Base-by-base conservation (phyloP, 1,140 invertebrate genomes). In the Lysiphlebus fabarum region DNA sequence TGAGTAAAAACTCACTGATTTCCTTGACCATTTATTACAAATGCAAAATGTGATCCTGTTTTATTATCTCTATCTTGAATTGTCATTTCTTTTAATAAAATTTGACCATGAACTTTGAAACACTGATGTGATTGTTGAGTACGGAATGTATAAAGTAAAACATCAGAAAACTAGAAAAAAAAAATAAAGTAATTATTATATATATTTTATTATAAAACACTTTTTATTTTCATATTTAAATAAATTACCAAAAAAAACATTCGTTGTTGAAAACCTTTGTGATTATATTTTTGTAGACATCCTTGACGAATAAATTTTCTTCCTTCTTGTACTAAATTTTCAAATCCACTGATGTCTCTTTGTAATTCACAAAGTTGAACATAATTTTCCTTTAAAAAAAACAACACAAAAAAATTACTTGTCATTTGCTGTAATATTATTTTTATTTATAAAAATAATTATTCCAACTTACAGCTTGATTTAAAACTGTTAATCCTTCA, bases 191-290 rank as follows among this genome's bases (percentile, higher is more conserved):
- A n/a, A n/a, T n/a, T n/a, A n/a, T n/a, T n/a, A n/a, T n/a, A n/a
- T n/a, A n/a, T n/a, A n/a, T n/a, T n/a, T n/a, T n/a, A n/a, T n/a
- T n/a, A n/a, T n/a, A n/a, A n/a, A n/a, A n/a, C n/a, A n/a, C n/a
- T n/a, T n/a, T n/a, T n/a, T n/a, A n/a, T n/a, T n/a, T n/a, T n/a
- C n/a, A n/a, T n/a, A n/a, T n/a, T n/a, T n/a, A n/a, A n/a, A n/a
- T n/a, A n/a, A n/a, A 82, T 80, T 82, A 95, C 92, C 85, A 98
- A 83, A 78, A 98, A 96, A 69, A 98, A 93, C 93, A 98, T 96
- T 68, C 93, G 83, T 69, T 96, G 93, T 74, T 97, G 94, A 65
- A 93, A 90, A 33, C 95, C 95, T 78, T 95, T 95, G 33, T 88
- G 87, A 17, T 93, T 96, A 71, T 95, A 90, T 76, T 97, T 98